Base-by-base conservation (phyloP, 1,140 invertebrate species). In the silkworm (Bombyx mori) region DNA sequence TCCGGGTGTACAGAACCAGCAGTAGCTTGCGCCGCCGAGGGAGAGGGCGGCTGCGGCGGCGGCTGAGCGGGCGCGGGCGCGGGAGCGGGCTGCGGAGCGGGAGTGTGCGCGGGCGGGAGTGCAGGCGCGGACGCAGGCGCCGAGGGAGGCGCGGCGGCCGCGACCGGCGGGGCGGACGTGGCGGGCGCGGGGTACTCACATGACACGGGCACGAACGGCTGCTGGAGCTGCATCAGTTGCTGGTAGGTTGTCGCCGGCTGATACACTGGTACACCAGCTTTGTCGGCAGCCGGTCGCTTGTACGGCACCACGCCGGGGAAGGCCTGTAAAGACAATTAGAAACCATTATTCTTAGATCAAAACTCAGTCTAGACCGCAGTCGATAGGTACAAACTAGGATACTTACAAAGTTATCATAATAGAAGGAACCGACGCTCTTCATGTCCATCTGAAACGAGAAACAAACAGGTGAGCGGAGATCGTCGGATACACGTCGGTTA, bases 391-490 rank as follows among this genome's bases (percentile, higher is more conserved):
- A 18, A 18, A 18, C 12, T 18, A 18, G 10, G 75, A 88, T 91
- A 95, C 94, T 95, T 94, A 96, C 94, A 92, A 95, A 95, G 90
- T 95, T 96, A 90, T 96, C 94, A 91, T 96, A 96, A 92, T 96
- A 95, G 93, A 95, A 94, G 86, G 94, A 95, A 90, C 94, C 94
- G 91, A 95, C 93, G 90, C 93, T 94, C 92, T 95, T 96, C 93
- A 95, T 94, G 91, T 96, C 94, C 94, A 95, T 95, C 94, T 95
- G 92, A 88, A 91, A 91, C 81, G 87, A 89, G 81, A 86, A 86
- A 86, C 65, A 73, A 50, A 79, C 67, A 75, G 75, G 79, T 86
- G 78, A 86, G 68, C 71, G 69, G 68, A 70, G 70, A 70, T 71
- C 35, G 60, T 58, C 62, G 62, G 69, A 68, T 54, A 68, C 54